Percentiles rank a stretch among this genome's conserved stretches.
Evolutionary conservation across 2,113 vertebrate species (phyloP).

Genomic region (Octodon degus): DNA sequence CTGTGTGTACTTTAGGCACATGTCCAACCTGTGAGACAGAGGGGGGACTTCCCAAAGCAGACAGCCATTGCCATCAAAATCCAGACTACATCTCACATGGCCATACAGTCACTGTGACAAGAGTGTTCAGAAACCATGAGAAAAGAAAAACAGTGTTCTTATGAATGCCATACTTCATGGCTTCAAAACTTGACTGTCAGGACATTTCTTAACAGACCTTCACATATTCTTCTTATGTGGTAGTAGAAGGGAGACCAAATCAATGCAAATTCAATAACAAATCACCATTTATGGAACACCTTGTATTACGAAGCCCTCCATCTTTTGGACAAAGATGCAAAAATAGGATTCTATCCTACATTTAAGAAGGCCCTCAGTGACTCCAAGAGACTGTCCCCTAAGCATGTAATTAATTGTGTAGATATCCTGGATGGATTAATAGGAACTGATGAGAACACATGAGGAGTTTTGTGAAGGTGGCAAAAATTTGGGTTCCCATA

Average conservation of each 20-base stretch:
- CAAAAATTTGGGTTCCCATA: not conserved
- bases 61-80: no score
- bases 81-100: no score
- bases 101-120: accelerated
- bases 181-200: not conserved
- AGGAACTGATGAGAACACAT: not conserved
- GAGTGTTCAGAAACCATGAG: not conserved
- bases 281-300: not conserved
- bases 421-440: not conserved
- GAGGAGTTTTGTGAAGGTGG: not conserved
- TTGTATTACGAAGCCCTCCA: not conserved
- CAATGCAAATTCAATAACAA: not conserved
- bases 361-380: not conserved
- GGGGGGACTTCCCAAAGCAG: not conserved
- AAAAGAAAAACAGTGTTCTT: not conserved
- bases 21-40: not conserved
- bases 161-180: not conserved
- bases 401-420: not conserved
- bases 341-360: not conserved
- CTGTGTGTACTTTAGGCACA: not conserved
- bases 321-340: not conserved
- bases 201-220: not conserved
- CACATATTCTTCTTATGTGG: accelerated
- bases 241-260: no score
- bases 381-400: not conserved